Percentiles rank a stretch among this genome's conserved stretches.
Conservation (phyloP, 1,140 invertebrate species). For the Pygmarrhopalites habei region DNA sequence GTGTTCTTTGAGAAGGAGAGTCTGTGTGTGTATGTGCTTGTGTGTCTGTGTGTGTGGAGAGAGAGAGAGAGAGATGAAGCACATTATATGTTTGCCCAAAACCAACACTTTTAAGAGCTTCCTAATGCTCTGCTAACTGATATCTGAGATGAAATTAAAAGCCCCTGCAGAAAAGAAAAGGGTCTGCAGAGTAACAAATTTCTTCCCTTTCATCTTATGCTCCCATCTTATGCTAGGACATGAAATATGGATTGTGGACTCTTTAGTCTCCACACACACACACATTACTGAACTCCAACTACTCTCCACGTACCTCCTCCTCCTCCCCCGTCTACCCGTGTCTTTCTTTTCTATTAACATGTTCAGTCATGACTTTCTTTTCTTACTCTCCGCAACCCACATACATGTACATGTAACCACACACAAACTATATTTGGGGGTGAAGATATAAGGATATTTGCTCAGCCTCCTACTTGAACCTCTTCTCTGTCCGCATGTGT, state of each 20-base stretch:
- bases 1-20: not conserved
- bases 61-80: not conserved
- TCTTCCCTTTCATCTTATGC: no score
- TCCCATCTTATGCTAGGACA: constrained; percentile 37
- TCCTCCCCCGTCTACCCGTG: no score
- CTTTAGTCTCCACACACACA: constrained; percentile 17
- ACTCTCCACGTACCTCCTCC: no score
- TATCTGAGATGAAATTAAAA: constrained; percentile 39
- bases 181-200: constrained; percentile 23
- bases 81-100: constrained; percentile 38
- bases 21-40: not conserved
- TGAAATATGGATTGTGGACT: constrained; percentile 38
- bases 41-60: not conserved
- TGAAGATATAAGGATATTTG: no score
- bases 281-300: no score
- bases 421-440: not conserved
- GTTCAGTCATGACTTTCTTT: not conserved
- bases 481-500: no score
- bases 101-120: constrained; percentile 39
- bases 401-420: not conserved
- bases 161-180: constrained; percentile 24
- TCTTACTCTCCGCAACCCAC: not conserved
- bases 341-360: not conserved
- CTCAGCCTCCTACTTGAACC: no score
- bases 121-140: constrained; percentile 38